Conservation (phyloP, 2,888 invertebrate species). For the Pyrocoelia pectoralis region DNA sequence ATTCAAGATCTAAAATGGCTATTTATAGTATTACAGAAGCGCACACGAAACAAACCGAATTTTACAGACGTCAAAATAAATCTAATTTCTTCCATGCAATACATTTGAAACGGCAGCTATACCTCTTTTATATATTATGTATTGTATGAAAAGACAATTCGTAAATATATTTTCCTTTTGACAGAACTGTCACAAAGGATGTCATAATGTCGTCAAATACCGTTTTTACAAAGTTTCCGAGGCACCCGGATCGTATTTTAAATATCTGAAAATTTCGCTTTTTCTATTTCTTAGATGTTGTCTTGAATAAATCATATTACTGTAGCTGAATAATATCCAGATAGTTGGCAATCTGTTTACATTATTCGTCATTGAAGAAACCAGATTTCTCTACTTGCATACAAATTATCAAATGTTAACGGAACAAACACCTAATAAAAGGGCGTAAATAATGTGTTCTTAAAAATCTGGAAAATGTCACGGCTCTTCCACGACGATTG, state of each 20-base stretch:
- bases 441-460: too few species aligned
- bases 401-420: too few species aligned
- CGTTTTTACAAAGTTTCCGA: slow-evolving; percentile 25
- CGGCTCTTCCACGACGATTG: too few species aligned
- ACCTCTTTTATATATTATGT: slow-evolving; percentile 35
- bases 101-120: slow-evolving; percentile 40
- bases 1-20: slow-evolving; percentile 36
- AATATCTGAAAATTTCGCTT: not conserved
- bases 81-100: slow-evolving; percentile 46
- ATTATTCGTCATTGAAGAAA: too few species aligned
- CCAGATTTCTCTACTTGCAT: too few species aligned
- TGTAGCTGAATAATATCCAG: too few species aligned
- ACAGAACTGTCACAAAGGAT: slow-evolving; percentile 33
- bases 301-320: too few species aligned
- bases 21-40: slow-evolving; percentile 35
- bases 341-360: too few species aligned
- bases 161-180: slow-evolving; percentile 33
- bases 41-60: slow-evolving; percentile 34
- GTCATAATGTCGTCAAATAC: slow-evolving; percentile 39
- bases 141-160: slow-evolving; percentile 40
- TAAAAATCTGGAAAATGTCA: too few species aligned
- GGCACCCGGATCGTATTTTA: slow-evolving; percentile 4
- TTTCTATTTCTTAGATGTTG: too few species aligned
- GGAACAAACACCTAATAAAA: too few species aligned
- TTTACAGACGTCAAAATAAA: slow-evolving; percentile 45